These are phyloP conservation scores for Pogonocichla stellata DNA, from an alignment of 2,113 vertebrate genomes.

Conservation along the genomic window DNA sequence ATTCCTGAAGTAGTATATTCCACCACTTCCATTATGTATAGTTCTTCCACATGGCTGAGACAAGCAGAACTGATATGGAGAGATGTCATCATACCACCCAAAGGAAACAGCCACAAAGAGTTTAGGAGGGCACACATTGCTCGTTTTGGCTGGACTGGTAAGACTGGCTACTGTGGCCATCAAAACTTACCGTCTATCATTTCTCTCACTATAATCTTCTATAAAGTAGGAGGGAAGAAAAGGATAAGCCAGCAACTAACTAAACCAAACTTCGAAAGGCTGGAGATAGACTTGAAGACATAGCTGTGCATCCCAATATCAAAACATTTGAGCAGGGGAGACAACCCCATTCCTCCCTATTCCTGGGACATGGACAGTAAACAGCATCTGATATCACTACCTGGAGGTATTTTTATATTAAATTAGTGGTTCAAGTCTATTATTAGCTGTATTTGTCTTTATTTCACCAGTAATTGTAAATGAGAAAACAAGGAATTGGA, in stretches of 20 bases:
- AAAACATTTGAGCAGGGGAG: neutral
- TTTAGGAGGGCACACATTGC: fast-evolving
- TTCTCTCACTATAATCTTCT: neutral
- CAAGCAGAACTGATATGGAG: neutral
- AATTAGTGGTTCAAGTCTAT: neutral
- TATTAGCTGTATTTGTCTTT: neutral
- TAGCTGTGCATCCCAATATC: neutral
- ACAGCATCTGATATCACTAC: neutral
- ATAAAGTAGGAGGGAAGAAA: neutral
- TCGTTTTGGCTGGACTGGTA: neutral
- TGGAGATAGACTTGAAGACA: neutral
- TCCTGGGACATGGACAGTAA: neutral
- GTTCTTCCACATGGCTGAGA: neutral
- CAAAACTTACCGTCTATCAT: neutral
- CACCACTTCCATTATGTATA: neutral
- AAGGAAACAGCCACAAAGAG: neutral
- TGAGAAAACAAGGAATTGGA: neutral
- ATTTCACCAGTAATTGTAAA: neutral
- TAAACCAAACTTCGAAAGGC: neutral
- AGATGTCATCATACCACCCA: neutral
- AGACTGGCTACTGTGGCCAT: neutral
- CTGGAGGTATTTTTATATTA: neutral
- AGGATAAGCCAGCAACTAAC: neutral
- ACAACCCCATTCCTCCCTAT: neutral
- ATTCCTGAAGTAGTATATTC: neutral